phyloP scores from a whole-genome alignment of 2,797 vertebrate species.

The Sebastes vulpes region DNA sequence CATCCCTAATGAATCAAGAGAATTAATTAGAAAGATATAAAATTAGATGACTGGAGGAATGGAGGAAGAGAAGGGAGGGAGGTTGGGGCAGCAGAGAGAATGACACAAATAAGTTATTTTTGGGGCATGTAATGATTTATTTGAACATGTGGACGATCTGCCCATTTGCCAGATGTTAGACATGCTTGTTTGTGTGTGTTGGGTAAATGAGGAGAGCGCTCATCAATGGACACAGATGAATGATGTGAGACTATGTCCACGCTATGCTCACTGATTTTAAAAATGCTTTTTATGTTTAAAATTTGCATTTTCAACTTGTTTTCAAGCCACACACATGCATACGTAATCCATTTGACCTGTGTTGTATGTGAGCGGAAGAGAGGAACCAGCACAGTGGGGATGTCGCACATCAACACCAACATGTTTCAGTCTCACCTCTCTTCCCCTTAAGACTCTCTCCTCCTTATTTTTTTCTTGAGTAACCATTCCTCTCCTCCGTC shows the following conservation, averaged over 20 bases:
- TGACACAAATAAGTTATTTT: constrained; percentile 11
- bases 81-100: neutral
- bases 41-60: constrained; percentile 49
- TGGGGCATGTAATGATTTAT: neutral
- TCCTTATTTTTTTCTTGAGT: neutral
- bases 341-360: constrained; percentile 18
- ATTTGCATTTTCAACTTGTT: neutral
- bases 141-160: constrained; percentile 1
- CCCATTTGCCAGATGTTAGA: neutral
- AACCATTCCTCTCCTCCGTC: neutral
- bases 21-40: constrained; percentile 70
- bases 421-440: constrained; percentile 35
- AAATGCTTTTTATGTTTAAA: neutral
- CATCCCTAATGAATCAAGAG: constrained; percentile 67
- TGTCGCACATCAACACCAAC: constrained; percentile 27
- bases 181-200: neutral
- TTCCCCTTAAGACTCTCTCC: neutral
- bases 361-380: neutral
- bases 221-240: neutral
- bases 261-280: neutral
- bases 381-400: constrained; percentile 27
- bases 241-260: neutral
- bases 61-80: neutral
- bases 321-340: neutral
- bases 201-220: neutral